Percentiles rank a stretch among this genome's conserved stretches.
These are phyloP conservation scores for Papilio glaucus DNA, from an alignment of 1,140 invertebrate genomes.

Conservation along the genomic window DNA sequence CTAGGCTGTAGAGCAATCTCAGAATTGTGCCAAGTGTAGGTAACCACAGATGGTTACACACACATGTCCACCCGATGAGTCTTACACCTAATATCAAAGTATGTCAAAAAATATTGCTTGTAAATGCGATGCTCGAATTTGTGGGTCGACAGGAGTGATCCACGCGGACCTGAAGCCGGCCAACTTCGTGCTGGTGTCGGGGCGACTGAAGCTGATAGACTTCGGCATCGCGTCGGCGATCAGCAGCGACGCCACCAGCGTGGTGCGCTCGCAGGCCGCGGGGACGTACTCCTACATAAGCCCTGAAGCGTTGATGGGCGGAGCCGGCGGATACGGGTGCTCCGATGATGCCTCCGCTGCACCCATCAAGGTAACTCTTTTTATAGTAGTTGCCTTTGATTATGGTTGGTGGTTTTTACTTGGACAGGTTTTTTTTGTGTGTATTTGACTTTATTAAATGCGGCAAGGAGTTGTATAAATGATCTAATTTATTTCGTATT, in stretches of 20 bases:
- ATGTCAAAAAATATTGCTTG: too few species aligned
- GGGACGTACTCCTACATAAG: conserved; percentile 99
- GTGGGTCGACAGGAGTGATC: conserved; percentile 95
- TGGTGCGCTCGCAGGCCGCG: conserved; percentile 87
- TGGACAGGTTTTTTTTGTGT: too few species aligned
- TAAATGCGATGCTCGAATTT: too few species aligned
- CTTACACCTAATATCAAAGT: too few species aligned
- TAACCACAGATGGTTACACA: conserved; percentile 60
- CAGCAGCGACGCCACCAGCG: conserved; percentile 94
- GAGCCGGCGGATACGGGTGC: conserved; percentile 66
- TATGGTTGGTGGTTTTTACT: not conserved
- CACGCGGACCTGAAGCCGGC: conserved; percentile 98
- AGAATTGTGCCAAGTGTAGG: too few species aligned
- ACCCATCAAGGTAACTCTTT: conserved; percentile 66
- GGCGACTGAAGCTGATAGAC: conserved; percentile 97
- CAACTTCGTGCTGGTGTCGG: conserved; percentile 96
- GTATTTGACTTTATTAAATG: too few species aligned
- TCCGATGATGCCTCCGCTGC: conserved; percentile 66
- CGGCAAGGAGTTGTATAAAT: too few species aligned
- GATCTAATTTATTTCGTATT: too few species aligned
- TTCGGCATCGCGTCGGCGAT: conserved; percentile 98
- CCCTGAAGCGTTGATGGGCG: conserved; percentile 92
- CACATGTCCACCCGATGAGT: too few species aligned
- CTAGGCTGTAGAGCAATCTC: too few species aligned
- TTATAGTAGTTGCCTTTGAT: not conserved